phyloP scores from a whole-genome alignment of 2,888 invertebrate species.

The Rugalucina vietnamica region DNA sequence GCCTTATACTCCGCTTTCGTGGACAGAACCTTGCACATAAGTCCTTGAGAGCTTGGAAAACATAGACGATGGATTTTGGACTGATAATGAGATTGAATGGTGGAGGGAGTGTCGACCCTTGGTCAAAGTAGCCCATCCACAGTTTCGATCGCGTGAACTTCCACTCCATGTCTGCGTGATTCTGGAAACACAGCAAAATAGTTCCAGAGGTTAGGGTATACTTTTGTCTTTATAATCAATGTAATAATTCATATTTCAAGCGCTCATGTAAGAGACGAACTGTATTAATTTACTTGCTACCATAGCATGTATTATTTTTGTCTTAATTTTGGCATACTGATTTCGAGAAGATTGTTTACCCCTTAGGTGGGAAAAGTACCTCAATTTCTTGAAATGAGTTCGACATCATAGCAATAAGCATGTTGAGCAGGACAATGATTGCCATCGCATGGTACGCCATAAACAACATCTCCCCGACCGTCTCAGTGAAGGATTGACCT shows the following conservation, averaged over 20 bases:
- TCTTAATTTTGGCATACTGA: too few species aligned
- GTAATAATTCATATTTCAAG: too few species aligned
- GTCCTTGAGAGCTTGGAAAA: conserved; percentile 64
- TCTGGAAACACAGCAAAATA: conserved; percentile 82
- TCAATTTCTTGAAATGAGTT: conserved; percentile 85
- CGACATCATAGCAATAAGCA: conserved; percentile 86
- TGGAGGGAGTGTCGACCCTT: conserved; percentile 86
- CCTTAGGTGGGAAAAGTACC: conserved; percentile 78
- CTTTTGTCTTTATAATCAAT: too few species aligned
- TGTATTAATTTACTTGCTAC: too few species aligned
- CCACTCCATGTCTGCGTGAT: conserved; percentile 87
- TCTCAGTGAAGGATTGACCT: conserved; percentile 83
- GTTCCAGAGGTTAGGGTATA: too few species aligned
- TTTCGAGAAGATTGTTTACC: too few species aligned
- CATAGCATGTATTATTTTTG: too few species aligned
- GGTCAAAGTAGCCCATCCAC: conserved; percentile 87
- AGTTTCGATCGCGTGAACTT: conserved; percentile 86
- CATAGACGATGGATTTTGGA: conserved; percentile 84
- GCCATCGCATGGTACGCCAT: conserved; percentile 85
- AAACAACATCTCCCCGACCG: conserved; percentile 84
- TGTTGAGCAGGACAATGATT: conserved; percentile 85
- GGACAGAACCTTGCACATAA: conserved; percentile 57
- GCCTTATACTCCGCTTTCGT: conserved; percentile 8
- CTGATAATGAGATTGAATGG: conserved; percentile 86
- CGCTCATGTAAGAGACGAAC: too few species aligned